These are phyloP conservation scores for Sphyrna mokarran DNA, from an alignment of 2,113 vertebrate genomes.

Conservation along the genomic window DNA sequence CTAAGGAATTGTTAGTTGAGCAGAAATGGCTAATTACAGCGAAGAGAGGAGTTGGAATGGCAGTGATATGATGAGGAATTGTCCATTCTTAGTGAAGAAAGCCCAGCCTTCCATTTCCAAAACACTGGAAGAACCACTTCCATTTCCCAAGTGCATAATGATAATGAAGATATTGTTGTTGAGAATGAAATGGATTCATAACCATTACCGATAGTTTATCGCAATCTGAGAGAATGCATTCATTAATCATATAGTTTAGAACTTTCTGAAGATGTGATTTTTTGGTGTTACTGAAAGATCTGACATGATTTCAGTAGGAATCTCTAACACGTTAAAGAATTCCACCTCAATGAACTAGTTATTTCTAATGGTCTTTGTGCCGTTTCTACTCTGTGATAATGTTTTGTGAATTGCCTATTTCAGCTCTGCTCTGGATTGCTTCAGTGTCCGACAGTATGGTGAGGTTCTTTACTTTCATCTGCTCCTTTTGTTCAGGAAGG, in stretches of 20 bases:
- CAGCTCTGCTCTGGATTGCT: not conserved
- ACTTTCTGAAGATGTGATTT: not conserved
- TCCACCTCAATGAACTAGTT: not conserved
- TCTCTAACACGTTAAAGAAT: not conserved
- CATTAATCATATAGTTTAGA: not conserved
- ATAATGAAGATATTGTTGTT: not conserved
- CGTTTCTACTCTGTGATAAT: not conserved
- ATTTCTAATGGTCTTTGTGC: no score
- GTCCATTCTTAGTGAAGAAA: not conserved
- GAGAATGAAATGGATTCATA: not conserved
- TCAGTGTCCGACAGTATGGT: not conserved
- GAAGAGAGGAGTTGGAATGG: not conserved
- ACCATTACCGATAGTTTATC: not conserved
- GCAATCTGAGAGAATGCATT: not conserved
- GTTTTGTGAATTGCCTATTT: not conserved
- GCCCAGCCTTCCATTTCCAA: not conserved
- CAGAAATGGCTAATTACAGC: no score
- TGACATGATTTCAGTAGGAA: not conserved
- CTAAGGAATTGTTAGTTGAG: not conserved
- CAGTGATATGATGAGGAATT: not conserved
- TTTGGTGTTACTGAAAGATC: not conserved
- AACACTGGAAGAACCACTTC: not conserved
- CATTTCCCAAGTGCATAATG: not conserved
- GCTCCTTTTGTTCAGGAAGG: not conserved
- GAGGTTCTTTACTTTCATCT: not conserved